phyloP scores from a whole-genome alignment of 2,888 invertebrate species.

The Cartodere bifasciata region DNA sequence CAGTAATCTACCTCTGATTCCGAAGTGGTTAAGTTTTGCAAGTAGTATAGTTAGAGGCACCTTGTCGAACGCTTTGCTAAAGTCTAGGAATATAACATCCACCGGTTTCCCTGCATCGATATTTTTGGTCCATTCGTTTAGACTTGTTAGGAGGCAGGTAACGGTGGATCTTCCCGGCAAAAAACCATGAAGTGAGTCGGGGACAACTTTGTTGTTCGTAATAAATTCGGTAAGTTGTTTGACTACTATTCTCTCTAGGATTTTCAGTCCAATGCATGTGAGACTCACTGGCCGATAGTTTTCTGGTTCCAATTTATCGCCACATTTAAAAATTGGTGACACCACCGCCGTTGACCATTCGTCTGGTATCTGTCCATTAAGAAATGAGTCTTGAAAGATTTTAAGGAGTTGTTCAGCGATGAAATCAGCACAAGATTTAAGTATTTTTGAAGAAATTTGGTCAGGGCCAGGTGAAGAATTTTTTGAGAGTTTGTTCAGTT shows the following conservation, averaged over 20 bases:
- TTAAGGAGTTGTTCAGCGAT: conserved; percentile 3
- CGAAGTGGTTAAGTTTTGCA: no score
- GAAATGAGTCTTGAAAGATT: conserved; percentile 2
- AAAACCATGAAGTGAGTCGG: conserved; percentile 4
- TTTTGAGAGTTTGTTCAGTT: no score
- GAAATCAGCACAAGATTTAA: conserved; percentile 3
- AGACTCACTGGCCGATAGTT: conserved; percentile 3
- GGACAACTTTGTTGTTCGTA: conserved; percentile 1
- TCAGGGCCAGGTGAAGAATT: no score
- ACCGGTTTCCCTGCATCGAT: conserved; percentile 1
- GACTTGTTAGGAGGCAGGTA: neutral
- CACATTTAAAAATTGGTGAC: conserved; percentile 2
- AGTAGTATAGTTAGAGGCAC: conserved; percentile 1
- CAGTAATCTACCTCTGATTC: no score
- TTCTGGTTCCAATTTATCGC: conserved; percentile 4
- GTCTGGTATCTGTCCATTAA: conserved; percentile 3
- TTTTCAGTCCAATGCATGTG: conserved; percentile 4
- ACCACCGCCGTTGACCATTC: conserved; percentile 2
- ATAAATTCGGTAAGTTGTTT: conserved; percentile 3
- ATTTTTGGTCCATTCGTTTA: conserved; percentile 3
- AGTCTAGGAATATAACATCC: conserved; percentile 3
- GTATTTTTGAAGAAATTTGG: conserved; percentile 4
- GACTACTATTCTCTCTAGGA: conserved; percentile 2
- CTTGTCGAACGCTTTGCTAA: conserved; percentile 1
- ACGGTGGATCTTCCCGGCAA: neutral